phyloP scores from a whole-genome alignment of 2,113 vertebrate species.

The Sebastes schlegelii region DNA sequence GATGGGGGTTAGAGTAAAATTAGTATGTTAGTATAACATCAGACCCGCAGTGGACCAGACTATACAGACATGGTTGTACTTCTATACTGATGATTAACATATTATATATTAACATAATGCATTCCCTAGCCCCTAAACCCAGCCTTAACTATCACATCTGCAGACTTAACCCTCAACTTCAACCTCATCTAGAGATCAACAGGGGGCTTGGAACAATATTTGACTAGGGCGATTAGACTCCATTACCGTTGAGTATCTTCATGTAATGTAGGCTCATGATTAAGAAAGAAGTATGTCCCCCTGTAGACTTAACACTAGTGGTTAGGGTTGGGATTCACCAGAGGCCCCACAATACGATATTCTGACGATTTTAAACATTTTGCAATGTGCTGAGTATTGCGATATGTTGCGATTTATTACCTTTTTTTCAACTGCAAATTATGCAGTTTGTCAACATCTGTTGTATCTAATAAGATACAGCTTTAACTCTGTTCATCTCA shows the following conservation, averaged over 20 bases:
- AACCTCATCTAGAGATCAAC: background rate
- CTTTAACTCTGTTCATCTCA: too few relatives aligned
- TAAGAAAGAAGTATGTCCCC: background rate
- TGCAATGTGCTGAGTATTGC: too few relatives aligned
- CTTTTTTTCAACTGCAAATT: too few relatives aligned
- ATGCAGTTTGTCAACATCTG: too few relatives aligned
- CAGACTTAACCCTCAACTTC: slow-evolving; percentile 14
- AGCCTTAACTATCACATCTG: slow-evolving; percentile 1
- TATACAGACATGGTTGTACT: background rate
- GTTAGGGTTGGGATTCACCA: background rate
- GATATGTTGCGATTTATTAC: too few relatives aligned
- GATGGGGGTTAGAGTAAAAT: slow-evolving; percentile 30
- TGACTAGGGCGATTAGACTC: background rate
- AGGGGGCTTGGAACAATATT: background rate
- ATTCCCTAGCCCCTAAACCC: slow-evolving; percentile 1
- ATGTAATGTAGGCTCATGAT: background rate
- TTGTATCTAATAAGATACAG: too few relatives aligned
- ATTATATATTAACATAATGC: slow-evolving; percentile 10
- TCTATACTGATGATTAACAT: background rate
- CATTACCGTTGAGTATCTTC: background rate
- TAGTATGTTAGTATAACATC: background rate
- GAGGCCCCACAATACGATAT: too few relatives aligned
- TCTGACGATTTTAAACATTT: too few relatives aligned
- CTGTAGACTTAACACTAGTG: background rate
- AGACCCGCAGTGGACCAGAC: background rate